Base-by-base conservation (phyloP, 1,140 invertebrate species). In the Philaenus spumarius region DNA sequence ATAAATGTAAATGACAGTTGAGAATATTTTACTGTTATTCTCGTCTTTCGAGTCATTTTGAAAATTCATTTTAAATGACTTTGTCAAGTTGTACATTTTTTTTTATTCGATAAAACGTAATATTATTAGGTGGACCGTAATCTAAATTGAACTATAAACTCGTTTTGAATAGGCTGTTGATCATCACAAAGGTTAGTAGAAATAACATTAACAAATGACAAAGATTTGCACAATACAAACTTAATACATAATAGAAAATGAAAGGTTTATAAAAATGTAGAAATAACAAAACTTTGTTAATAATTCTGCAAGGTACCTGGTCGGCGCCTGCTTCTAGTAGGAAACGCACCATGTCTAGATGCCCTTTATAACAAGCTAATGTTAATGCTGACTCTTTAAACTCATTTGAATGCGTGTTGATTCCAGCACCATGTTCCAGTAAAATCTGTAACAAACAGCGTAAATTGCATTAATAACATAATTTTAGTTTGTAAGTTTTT, bases 341-440 rank as follows among this genome's bases (percentile, higher is more conserved):
- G 72, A 95, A 95, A 55, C 93, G 82, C n/a, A 98, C 95, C 91
- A 98, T 97, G 72, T 97, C 93, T 55, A 96, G 76, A 76, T 98
- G 95, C 60, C 92, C 95, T 81, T 98, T 98, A 71, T 98, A 98
- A 71, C 95, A 96, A 22, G 96, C 96, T 47, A 99, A 77, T 0
- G 97, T 99, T 7, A 99, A 79, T 5, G 91, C 91, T 6, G 89
- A 92, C 73, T 93, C 90, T 76, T 99, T 97, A 75, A 98, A 98
- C 79, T 98, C 95, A 78, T 97, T 97, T 20, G 94, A 97, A 77
- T 97, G 95, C 58, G 95, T 97, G 80, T 98, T 98, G 66, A 98
- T 97, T 57, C 93, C 93, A 55, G 95, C 94, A 59, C 95, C 95
- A 75, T 93, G 83, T 62, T 90, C 86, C 15, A 98, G 76, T 17